Base-by-base conservation (phyloP, 2,797 vertebrate genomes). In the Pygocentrus nattereri region DNA sequence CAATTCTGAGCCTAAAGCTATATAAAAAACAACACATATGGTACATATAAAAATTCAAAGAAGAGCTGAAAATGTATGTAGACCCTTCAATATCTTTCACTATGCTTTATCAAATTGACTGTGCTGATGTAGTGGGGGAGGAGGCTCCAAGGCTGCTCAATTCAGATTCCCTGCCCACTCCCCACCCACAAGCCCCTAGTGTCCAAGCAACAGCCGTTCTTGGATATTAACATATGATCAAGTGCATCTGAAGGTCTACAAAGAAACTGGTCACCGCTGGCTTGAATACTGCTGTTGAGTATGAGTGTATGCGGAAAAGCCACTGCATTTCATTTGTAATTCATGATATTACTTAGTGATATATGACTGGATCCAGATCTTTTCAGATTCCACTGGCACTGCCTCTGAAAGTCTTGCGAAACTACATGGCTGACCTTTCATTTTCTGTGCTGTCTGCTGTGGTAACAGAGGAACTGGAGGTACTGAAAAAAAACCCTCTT, bases 51-150 rank as follows among this genome's bases (percentile, higher is more conserved):
- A 52, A 44, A 47, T 31, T 3, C 47, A 59, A 59, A 23, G 59
- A 27, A 34, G 64, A 21, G 30, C n/a, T 62, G 23, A 5, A 18
- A 64, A 34, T 16, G 15, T 58, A 13, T 23, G 30, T 41, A 64
- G 69, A 52, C 25, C 21, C 56, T 79, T 49, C 62, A 59, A 15
- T 71, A 71, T 52, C 30, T n/a, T n/a, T 77, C 67, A 64, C 15
- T 44, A 54, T 56, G 74, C 44, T 68, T 78, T 61, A 54, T 85
- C 83, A 74, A 74, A 49, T 76, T 76, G 79, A 47, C 67, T 78
- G 84, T 80, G 76, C 62, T 84, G 88, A 90, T 88, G 65, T 47
- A 64, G 30, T 54, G 80, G 59, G 58, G 80, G 31, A 76, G 84
- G 73, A 76, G 34, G 21, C 44, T 70, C 65, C 30, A 69, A 65